A percentile compares a stretch with the other conserved stretches of the same genome.
phyloP scores from a whole-genome alignment of 1,140 invertebrate species.

The Eufriesea mexicana region DNA sequence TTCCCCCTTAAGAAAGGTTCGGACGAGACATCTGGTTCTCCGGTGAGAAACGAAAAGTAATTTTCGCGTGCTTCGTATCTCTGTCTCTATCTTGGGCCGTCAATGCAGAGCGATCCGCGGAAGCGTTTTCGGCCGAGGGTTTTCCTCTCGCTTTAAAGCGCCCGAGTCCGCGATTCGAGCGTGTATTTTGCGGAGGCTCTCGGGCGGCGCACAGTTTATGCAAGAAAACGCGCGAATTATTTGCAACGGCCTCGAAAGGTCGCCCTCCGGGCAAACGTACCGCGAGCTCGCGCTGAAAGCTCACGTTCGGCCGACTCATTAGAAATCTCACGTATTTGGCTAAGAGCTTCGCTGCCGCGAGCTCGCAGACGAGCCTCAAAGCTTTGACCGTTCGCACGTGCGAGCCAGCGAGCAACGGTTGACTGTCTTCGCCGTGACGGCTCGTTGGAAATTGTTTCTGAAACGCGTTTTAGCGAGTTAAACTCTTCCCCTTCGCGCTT shows the following conservation, averaged over 20 bases:
- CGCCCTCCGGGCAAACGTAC: slow-evolving; percentile 22
- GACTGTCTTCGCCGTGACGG: slow-evolving; percentile 28
- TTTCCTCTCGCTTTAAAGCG: slow-evolving; percentile 6
- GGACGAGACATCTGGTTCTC: no score
- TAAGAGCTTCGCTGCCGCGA: slow-evolving; percentile 54
- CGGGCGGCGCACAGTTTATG: slow-evolving; percentile 21
- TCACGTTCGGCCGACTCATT: slow-evolving; percentile 63
- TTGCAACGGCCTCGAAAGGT: slow-evolving; percentile 41
- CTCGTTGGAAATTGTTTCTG: slow-evolving; percentile 48
- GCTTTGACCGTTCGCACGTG: slow-evolving; percentile 67
- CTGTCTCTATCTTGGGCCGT: background rate
- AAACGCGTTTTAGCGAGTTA: slow-evolving; percentile 38
- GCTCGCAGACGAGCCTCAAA: slow-evolving; percentile 61
- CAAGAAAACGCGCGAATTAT: slow-evolving; percentile 56
- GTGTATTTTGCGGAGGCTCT: slow-evolving; percentile 1
- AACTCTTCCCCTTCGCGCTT: background rate
- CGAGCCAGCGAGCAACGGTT: slow-evolving; percentile 20
- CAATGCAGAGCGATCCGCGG: background rate
- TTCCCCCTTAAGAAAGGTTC: no score
- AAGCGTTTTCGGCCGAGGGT: background rate
- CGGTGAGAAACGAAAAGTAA: background rate
- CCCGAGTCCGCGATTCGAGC: background rate
- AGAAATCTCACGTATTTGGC: slow-evolving; percentile 65
- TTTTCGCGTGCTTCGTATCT: background rate
- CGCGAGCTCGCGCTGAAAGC: slow-evolving; percentile 26